Base-by-base conservation (phyloP, 2,113 vertebrate genomes). In the Solenodon paradoxus region DNA sequence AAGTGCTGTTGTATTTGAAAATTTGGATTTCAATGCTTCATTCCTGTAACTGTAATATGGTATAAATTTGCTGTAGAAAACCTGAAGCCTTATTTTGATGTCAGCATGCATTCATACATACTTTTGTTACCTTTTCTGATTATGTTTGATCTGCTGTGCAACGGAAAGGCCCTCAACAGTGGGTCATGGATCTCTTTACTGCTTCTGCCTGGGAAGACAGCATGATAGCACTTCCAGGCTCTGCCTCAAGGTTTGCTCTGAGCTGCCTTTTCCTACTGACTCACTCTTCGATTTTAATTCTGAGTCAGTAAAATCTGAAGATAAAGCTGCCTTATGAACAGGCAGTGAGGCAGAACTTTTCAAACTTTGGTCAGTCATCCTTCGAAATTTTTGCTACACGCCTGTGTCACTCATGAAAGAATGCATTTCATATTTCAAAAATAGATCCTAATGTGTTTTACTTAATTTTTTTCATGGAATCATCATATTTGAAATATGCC, bases 141-240 rank as follows among this genome's bases (percentile, higher is more conserved):
- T 28, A 4, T 51, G 53, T 79, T 15, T 94, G 59, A 40, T 55
- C 30, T 55, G 20, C 47, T 49, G 9, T 72, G 59, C 64, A 28
- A 59, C 93, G 83, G 78, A 83, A 66, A 22, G 12, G 71, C 40
- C 64, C 57, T 75, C 35, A 80, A 24, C 13, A 26, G 49, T 63
- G n/a, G 38, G 61, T 61, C 94, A 51, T 1, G n/a, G 79, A 55
- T 51, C 61, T 40, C 53, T 61, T 59, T 79, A 57, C 66, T 87
- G 64, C 81, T 42, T 80, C 64, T 83, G 69, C 85, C 30, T 78
- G 82, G 45, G 72, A 88, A n/a, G 86, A 38, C 35, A 13, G 17
- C 0, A 0, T 0, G 20, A 7, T 32, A 0, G 5, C 4, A 4
- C 49, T 61, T 74, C 32, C 9, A 1, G 7, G 30, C 68, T 53